Base-by-base conservation (phyloP, 1,140 invertebrate genomes). In the Cyrtorhinus lividipennis region DNA sequence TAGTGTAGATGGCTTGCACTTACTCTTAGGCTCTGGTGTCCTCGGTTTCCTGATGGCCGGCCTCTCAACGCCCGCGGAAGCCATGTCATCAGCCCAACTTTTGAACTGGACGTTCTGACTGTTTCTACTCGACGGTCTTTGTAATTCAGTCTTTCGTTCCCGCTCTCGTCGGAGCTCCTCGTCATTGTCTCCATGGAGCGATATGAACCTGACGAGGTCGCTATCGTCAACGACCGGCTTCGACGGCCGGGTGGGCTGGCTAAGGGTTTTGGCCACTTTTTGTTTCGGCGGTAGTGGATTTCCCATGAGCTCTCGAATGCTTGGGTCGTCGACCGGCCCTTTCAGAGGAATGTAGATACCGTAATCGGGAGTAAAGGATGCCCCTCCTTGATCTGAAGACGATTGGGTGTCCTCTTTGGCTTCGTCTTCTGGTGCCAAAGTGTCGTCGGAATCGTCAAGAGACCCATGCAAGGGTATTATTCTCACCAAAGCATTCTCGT, bases 311-410 rank as follows among this genome's bases (percentile, higher is more conserved):
- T 59, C 58, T 12, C 24, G 2, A n/a, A 27, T 59, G 10, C 13
- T 56, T 2, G 45, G 25, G 12, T 66, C 65, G n/a, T 27, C 27
- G 24, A 59, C 38, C 38, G 67, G 67, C 24, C 67, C 67, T 60
- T 68, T 68, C 13, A 68, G 61, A 38, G 67, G 67, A 48, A 68
- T 68, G 38, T 68, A 68, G 22, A 68, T 68, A 5, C 66, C 67
- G 27, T 66, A 61, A 22, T 66, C 67, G 0, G 67, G 65, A 3
- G 61, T 57, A 15, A 24, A 44, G 1, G 24, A 27, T 46, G 58
- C 10, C 26, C 44, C 15, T 26, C 38, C 23, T 57, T 61, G 24
- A 20, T 59, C 56, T 24, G 48, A 13, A 56, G 27, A 10, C 56
- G 44, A 53, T 38, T 56, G 60, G 26, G 18, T 23, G 53, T 48